Base-by-base conservation (phyloP, 2,797 vertebrate genomes). In the Oreochromis grahami region DNA sequence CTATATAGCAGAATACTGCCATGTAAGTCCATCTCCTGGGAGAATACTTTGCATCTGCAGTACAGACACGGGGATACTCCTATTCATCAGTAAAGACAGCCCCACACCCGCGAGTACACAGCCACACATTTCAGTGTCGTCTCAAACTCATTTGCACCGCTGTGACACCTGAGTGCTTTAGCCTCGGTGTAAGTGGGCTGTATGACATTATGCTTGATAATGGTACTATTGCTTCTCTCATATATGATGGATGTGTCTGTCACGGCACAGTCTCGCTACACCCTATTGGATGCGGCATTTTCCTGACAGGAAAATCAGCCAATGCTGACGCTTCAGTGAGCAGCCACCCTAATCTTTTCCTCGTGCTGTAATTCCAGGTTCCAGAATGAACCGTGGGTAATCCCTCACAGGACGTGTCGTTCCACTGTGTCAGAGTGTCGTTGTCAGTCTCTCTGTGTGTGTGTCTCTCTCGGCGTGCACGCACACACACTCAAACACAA, bases 211-310 rank as follows among this genome's bases (percentile, higher is more conserved):
- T 87, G 83, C 84, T 89, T 88, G 82, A 93, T 93, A 90, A 92
- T 88, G 83, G 86, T 21, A 76, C 90, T 89, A 83, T 86, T 87
- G 79, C 89, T 83, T 87, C 79, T 81, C 88, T 86, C 91, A 63
- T 41, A 78, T 81, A 21, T 93, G 93, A 95, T 94, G 90, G 93
- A 96, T 94, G 93, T 34, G 43, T 91, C 90, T 92, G 91, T 94
- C 91, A 90, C 11, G 5, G 76, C 38, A 5, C 76, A 58, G 72
- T 82, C 84, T 90, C 77, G 78, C 79, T 90, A 92, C 89, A 84
- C 87, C 76, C 87, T 87, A 90, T 92, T 95, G 95, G 91, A 89
- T 48, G 77, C 84, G n/a, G 76, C 82, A 50, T 82, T 91, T 90
- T 86, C 91, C 87, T 93, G 93, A 93, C 93, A 92, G 87, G 76